These are phyloP conservation scores for Crepidodera aurea DNA, from an alignment of 2,888 invertebrate species.

Conservation along the genomic window DNA sequence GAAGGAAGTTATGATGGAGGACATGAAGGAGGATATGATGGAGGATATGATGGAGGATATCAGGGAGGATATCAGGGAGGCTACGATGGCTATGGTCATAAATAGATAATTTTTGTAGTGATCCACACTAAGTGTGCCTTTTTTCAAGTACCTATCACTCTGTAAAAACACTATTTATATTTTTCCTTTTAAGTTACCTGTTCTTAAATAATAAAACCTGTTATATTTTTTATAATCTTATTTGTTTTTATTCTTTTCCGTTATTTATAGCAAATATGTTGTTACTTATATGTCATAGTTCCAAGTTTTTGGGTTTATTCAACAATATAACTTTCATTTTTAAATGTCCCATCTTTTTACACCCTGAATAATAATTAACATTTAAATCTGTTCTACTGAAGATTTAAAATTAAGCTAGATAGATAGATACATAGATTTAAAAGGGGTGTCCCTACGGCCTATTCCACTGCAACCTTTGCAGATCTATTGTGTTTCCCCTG, in stretches of 20 bases:
- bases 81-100: slow-evolving; percentile 43
- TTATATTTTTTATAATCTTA: slow-evolving; percentile 49
- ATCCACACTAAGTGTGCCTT: slow-evolving; percentile 52
- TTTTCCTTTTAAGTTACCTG: slow-evolving; percentile 41
- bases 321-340: too few relatives aligned
- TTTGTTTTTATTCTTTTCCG: slow-evolving; percentile 32
- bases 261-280: too few relatives aligned
- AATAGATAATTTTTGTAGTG: slow-evolving; percentile 33
- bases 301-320: too few relatives aligned
- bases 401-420: too few relatives aligned
- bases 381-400: too few relatives aligned
- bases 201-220: slow-evolving; percentile 49
- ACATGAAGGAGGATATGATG: slow-evolving; percentile 48
- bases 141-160: slow-evolving; percentile 29
- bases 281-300: too few relatives aligned
- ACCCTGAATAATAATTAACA: too few relatives aligned
- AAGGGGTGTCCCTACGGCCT: too few relatives aligned
- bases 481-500: too few relatives aligned
- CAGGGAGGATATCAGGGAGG: slow-evolving; percentile 46
- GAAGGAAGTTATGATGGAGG: slow-evolving; percentile 47
- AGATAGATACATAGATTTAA: too few relatives aligned
- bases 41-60: slow-evolving; percentile 48
- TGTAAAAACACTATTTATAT: slow-evolving; percentile 47
- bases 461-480: too few relatives aligned
- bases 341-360: too few relatives aligned